A percentile compares a stretch with the other conserved stretches of the same genome.
Conservation (phyloP, 2,113 vertebrate species). For the Centropus bengalensis region DNA sequence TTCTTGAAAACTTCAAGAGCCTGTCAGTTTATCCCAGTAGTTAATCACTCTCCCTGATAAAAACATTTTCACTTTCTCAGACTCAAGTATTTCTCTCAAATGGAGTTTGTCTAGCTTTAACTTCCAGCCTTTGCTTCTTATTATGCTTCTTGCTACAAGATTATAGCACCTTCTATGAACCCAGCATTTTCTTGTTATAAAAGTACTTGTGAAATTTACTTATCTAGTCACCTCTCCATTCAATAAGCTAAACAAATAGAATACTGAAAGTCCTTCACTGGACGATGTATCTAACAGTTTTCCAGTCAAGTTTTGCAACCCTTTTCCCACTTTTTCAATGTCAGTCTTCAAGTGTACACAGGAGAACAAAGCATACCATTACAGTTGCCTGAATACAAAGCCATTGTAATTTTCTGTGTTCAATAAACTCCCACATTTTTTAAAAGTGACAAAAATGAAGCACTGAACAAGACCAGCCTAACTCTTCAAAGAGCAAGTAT, state of each 20-base stretch:
- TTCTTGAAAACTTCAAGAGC: not conserved
- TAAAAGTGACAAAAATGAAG: not conserved
- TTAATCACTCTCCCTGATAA: not conserved
- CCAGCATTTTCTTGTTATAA: not conserved
- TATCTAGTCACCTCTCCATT: not conserved
- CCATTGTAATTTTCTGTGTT: not conserved
- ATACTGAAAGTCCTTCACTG: not conserved
- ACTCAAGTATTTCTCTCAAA: not conserved
- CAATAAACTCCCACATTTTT: not conserved
- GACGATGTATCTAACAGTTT: not conserved
- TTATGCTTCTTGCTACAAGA: not conserved
- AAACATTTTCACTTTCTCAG: not conserved
- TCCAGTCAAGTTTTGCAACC: not conserved
- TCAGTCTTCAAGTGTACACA: not conserved
- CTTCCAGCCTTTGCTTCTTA: not conserved
- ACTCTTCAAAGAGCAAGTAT: not conserved
- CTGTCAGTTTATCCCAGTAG: not conserved
- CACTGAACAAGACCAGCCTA: not conserved
- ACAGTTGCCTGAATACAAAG: not conserved
- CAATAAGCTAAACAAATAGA: not conserved
- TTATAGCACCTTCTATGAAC: not conserved
- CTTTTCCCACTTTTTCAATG: not conserved
- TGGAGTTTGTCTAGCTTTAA: not conserved
- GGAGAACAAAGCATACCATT: not conserved
- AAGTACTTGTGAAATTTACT: not conserved